Evolutionary conservation across 2,888 invertebrate species (phyloP).

Genomic region (Polyploca ridens): DNA sequence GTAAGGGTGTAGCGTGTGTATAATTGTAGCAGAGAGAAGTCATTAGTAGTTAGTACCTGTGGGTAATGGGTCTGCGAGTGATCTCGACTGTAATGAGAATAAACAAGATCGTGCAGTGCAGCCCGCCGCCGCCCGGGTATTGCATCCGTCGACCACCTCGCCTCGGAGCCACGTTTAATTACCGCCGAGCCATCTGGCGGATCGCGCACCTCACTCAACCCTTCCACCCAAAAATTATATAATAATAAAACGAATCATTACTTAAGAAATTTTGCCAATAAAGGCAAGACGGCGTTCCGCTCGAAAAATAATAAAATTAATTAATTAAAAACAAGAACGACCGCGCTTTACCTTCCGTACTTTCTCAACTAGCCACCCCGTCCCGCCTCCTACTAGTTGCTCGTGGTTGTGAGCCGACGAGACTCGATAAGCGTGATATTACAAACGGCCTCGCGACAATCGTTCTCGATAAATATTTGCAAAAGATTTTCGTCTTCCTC

Average conservation of each 20-base stretch:
- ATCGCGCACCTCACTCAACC: constrained; percentile 64
- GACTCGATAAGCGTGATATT: constrained; percentile 19
- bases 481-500: constrained; percentile 66
- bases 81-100: constrained; percentile 4
- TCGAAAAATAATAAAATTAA: constrained; percentile 82
- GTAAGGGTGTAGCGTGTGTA: neutral
- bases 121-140: neutral
- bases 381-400: constrained; percentile 13
- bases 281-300: constrained; percentile 72
- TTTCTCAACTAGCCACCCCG: constrained; percentile 20
- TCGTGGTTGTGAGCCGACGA: constrained; percentile 1
- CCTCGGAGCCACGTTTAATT: constrained; percentile 57
- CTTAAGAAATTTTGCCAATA: constrained; percentile 80
- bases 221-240: constrained; percentile 80
- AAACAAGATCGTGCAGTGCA: constrained; percentile 8
- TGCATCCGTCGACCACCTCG: constrained; percentile 32
- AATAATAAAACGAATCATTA: constrained; percentile 85
- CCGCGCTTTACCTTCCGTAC: constrained; percentile 32
- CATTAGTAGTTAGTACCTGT: constrained; percentile 4
- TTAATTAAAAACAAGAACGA: constrained; percentile 80
- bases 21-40: neutral
- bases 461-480: constrained; percentile 72
- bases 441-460: constrained; percentile 44
- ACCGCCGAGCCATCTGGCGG: constrained; percentile 52
- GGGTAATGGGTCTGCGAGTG: constrained; percentile 5